Percentiles rank a stretch among this genome's conserved stretches.
Evolutionary conservation across 37 sponge, comb jelly and placozoan genomes (phyloP).

Genomic region (Spongilla lacustris): DNA sequence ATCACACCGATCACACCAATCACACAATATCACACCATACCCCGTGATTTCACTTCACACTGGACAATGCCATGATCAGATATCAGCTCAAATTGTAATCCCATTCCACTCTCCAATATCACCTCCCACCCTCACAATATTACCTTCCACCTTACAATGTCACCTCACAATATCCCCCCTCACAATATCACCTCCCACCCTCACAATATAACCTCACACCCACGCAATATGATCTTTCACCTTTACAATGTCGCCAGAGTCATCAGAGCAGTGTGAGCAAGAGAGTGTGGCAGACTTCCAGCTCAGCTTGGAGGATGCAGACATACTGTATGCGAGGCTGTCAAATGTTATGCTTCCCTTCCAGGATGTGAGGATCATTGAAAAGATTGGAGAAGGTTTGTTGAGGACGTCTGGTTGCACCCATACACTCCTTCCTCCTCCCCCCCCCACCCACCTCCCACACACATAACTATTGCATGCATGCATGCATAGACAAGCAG

Average conservation of each 20-base stretch:
- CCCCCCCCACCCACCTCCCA: not conserved
- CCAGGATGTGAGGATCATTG: conserved; percentile 19
- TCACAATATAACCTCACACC: too few relatives aligned
- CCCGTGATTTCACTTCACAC: too few relatives aligned
- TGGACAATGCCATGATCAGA: too few relatives aligned
- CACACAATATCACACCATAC: too few relatives aligned
- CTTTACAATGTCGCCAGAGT: not conserved
- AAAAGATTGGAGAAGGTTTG: conserved; percentile 39
- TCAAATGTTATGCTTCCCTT: conserved; percentile 26
- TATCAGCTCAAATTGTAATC: too few relatives aligned
- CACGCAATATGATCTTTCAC: not conserved
- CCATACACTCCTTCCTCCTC: not conserved
- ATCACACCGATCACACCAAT: too few relatives aligned
- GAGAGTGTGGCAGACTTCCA: conserved; percentile 2
- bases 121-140: too few relatives aligned
- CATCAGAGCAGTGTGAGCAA: not conserved
- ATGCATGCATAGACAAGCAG: not conserved
- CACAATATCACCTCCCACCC: too few relatives aligned
- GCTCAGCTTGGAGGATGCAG: conserved; percentile 12
- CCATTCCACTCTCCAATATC: too few relatives aligned
- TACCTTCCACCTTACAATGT: too few relatives aligned
- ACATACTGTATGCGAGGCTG: not conserved
- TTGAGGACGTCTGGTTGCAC: not conserved
- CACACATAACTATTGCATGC: not conserved
- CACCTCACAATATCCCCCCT: too few relatives aligned